A percentile compares a stretch with the other conserved stretches of the same genome.
Conservation (phyloP, 2,113 vertebrate species). For the Heliornis fulica region DNA sequence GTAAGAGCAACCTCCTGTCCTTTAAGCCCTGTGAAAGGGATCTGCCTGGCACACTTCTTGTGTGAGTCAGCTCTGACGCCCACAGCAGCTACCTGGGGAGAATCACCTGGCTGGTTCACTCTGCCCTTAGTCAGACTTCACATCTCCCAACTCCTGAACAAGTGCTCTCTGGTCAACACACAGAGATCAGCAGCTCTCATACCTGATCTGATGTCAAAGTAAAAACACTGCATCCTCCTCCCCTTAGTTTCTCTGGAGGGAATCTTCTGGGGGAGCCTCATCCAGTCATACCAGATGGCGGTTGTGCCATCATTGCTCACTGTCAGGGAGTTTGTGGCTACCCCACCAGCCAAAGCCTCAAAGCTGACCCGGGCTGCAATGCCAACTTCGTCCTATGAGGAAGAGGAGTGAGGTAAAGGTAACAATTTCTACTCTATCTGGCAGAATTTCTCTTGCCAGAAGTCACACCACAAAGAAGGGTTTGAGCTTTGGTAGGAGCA, state of each 20-base stretch:
- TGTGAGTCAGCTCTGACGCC: not conserved
- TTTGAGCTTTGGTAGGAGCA: not conserved
- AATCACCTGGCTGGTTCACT: not conserved
- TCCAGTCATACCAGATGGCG: slow-evolving; percentile 87
- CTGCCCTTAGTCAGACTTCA: not conserved
- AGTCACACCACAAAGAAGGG: not conserved
- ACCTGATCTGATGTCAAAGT: slow-evolving; percentile 79
- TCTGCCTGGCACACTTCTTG: not conserved
- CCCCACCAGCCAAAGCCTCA: slow-evolving; percentile 78
- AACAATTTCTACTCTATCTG: not conserved
- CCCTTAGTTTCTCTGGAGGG: slow-evolving; percentile 61
- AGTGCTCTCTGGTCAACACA: not conserved
- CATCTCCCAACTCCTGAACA: not conserved
- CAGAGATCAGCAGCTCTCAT: not conserved
- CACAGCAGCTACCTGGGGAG: not conserved
- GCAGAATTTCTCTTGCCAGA: not conserved
- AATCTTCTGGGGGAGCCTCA: slow-evolving; percentile 62
- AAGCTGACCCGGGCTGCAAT: slow-evolving; percentile 81
- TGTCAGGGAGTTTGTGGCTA: slow-evolving; percentile 74
- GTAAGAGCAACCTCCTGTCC: not conserved
- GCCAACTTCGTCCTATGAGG: slow-evolving; percentile 77
- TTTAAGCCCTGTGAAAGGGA: not conserved
- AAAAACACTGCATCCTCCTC: slow-evolving; percentile 65
- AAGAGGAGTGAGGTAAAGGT: not conserved
- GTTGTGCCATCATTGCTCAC: slow-evolving; percentile 86